Conservation (phyloP, 2,888 invertebrate species). For the Drosophila vallismaia region DNA sequence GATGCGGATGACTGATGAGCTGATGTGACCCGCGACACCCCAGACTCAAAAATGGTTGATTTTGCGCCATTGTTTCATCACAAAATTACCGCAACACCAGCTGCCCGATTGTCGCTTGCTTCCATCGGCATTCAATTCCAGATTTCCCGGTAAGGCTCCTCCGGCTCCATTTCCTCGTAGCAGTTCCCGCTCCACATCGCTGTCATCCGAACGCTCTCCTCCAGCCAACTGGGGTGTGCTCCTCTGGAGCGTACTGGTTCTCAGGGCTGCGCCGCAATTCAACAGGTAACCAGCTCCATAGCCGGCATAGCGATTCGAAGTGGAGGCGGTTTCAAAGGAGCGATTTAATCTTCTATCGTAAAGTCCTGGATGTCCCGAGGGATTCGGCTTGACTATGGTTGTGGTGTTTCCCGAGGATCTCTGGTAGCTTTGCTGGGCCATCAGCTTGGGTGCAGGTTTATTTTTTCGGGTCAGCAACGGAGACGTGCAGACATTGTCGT, state of each 20-base stretch:
- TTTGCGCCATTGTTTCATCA: constrained; percentile 90
- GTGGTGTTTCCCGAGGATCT: constrained; percentile 48
- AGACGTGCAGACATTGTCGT: constrained; percentile 83
- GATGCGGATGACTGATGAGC: constrained; percentile 34
- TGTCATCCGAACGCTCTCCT: constrained; percentile 67
- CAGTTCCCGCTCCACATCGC: constrained; percentile 63
- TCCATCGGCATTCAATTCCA: constrained; percentile 68
- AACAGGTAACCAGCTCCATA: constrained; percentile 79
- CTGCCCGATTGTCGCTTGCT: constrained; percentile 82
- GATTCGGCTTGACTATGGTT: constrained; percentile 66
- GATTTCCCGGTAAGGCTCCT: constrained; percentile 11
- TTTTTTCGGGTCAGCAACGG: constrained; percentile 83
- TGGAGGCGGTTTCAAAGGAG: constrained; percentile 83
- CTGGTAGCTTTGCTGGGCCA: constrained; percentile 51
- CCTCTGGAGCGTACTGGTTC: constrained; percentile 81
- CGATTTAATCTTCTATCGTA: constrained; percentile 83
- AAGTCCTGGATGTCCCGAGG: constrained; percentile 76
- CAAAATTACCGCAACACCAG: constrained; percentile 92
- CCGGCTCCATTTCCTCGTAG: constrained; percentile 45
- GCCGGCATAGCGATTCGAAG: constrained; percentile 78
- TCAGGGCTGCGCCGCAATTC: constrained; percentile 72
- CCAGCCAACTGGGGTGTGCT: constrained; percentile 82
- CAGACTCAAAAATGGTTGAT: constrained; percentile 88
- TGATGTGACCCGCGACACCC: constrained; percentile 36
- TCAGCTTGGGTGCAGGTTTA: constrained; percentile 76